Conservation (phyloP, 2,797 vertebrate genomes). For the Etheostoma perlongum region DNA sequence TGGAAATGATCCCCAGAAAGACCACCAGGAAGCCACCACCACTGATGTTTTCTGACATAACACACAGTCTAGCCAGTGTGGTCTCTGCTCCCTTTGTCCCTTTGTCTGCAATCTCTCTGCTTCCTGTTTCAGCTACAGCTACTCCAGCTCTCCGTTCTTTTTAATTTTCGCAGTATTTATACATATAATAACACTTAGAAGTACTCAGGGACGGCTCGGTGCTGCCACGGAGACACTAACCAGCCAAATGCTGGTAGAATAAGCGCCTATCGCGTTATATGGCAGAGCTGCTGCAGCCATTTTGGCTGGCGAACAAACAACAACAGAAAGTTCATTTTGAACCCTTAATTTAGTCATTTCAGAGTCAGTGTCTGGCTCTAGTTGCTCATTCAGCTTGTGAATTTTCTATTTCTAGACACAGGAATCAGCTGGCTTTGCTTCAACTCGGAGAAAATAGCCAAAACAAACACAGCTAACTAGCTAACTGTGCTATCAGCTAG, state of each 20-base stretch:
- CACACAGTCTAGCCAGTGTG: conserved; percentile 64
- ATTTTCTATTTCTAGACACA: conserved; percentile 76
- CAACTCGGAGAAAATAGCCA: conserved; percentile 65
- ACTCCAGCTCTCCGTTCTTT: neutral
- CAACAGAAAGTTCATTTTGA: no score
- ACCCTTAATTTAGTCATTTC: conserved; percentile 13
- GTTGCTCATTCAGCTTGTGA: conserved; percentile 58
- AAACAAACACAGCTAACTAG: conserved; percentile 53
- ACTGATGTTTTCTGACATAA: conserved; percentile 50
- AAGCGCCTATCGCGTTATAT: no score
- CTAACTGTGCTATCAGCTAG: conserved; percentile 37
- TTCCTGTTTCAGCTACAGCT: conserved; percentile 74
- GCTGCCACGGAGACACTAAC: conserved; percentile 40
- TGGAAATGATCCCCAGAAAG: neutral
- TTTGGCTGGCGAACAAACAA: no score
- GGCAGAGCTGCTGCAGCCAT: no score
- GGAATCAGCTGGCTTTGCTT: conserved; percentile 68
- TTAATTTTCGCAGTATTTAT: neutral
- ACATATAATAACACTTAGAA: conserved; percentile 52
- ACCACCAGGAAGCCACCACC: neutral
- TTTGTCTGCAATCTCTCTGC: conserved; percentile 79
- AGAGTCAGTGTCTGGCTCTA: conserved; percentile 21
- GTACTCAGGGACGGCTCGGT: conserved; percentile 41
- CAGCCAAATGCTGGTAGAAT: no score
- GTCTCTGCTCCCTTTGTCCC: conserved; percentile 78